Percentiles rank a stretch among this genome's conserved stretches.
These are phyloP conservation scores for Coregonus suidteri DNA, from an alignment of 2,797 vertebrate species.

Conservation along the genomic window DNA sequence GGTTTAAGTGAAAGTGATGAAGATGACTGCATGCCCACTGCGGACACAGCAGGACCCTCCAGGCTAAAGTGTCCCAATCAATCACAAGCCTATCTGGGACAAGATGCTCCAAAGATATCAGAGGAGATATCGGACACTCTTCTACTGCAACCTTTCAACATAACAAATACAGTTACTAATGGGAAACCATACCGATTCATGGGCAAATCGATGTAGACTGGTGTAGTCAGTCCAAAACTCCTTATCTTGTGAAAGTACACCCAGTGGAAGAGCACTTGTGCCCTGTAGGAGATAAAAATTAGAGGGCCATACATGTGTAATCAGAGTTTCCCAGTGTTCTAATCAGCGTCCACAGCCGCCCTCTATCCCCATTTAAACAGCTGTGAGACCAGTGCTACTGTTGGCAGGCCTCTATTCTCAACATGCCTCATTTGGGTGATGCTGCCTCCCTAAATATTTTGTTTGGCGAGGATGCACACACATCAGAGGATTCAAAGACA, in stretches of 20 bases:
- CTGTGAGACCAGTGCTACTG: constrained; percentile 64
- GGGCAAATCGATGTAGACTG: neutral
- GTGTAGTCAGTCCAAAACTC: neutral
- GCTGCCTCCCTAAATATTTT: constrained; percentile 45
- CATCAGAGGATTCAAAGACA: constrained; percentile 34
- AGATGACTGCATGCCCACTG: constrained; percentile 37
- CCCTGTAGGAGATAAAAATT: neutral
- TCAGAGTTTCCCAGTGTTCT: constrained; percentile 59
- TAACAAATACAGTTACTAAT: neutral
- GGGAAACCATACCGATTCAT: neutral
- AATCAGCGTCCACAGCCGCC: constrained; percentile 53
- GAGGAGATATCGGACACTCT: constrained; percentile 18
- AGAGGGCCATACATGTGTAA: constrained; percentile 50
- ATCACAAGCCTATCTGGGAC: constrained; percentile 61
- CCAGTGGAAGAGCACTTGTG: neutral
- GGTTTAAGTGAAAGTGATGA: constrained; percentile 36
- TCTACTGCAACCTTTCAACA: constrained; percentile 12
- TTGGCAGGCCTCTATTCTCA: constrained; percentile 56
- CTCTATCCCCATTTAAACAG: constrained; percentile 62
- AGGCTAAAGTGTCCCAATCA: constrained; percentile 64
- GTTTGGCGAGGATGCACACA: constrained; percentile 40
- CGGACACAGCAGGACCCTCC: constrained; percentile 54
- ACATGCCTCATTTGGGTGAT: constrained; percentile 52
- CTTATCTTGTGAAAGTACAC: neutral
- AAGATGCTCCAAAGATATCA: constrained; percentile 43